Evolutionary conservation across 2,797 vertebrate genomes (phyloP).

Genomic region (Esox masquinongy): DNA sequence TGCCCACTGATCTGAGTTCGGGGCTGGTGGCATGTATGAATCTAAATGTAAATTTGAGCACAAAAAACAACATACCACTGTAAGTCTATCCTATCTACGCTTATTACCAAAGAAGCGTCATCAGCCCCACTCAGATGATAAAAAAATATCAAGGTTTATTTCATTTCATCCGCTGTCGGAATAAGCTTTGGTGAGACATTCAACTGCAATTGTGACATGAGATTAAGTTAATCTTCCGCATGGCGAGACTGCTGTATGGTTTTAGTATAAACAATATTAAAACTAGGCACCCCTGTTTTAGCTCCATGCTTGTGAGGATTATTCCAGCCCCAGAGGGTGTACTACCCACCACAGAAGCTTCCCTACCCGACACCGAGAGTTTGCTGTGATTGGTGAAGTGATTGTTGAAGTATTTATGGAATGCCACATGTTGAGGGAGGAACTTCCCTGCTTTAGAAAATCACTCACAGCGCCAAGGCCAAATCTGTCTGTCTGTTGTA

Average conservation of each 20-base stretch:
- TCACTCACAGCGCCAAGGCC: background rate
- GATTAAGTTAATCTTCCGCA: conserved; percentile 67
- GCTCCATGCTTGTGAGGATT: conserved; percentile 52
- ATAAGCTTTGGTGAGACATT: conserved; percentile 50
- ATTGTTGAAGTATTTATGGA: background rate
- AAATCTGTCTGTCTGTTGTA: background rate
- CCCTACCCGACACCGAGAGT: background rate
- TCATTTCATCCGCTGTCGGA: conserved; percentile 26
- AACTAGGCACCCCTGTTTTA: conserved; percentile 31
- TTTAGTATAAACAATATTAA: conserved; percentile 62
- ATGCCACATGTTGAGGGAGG: background rate
- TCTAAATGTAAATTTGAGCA: conserved; percentile 57
- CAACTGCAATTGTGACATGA: conserved; percentile 57
- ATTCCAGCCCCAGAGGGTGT: conserved; percentile 45
- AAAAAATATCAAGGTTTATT: conserved; percentile 10
- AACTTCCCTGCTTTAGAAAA: background rate
- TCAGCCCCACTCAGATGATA: conserved; percentile 35
- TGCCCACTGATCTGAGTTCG: conserved; percentile 24
- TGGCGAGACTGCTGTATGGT: conserved; percentile 30
- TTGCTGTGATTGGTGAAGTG: background rate
- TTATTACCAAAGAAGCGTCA: conserved; percentile 42
- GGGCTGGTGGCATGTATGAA: conserved; percentile 42
- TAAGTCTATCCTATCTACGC: conserved; percentile 1
- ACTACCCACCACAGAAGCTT: background rate
- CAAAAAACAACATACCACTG: background rate